Evolutionary conservation across 2,113 vertebrate species (phyloP), one percentile per base, ranked within the genome.

Genomic region (Lagopus leucura): DNA sequence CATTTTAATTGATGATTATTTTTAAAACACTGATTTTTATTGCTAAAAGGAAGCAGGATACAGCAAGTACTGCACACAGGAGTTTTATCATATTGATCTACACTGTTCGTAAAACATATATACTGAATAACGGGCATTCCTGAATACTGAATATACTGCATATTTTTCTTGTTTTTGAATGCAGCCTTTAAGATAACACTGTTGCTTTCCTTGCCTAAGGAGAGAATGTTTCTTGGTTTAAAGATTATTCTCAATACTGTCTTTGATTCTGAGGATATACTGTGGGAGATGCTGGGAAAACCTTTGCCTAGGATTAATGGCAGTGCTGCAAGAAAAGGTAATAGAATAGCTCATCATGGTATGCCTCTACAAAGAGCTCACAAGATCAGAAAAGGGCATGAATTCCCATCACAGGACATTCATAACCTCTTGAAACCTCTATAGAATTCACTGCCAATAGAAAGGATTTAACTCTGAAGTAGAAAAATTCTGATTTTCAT

Each of bases 281-380:
- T 10, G 11, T 47, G 17, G 42, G 34, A 60, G 42, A 12, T 43
- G 10, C 21, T n/a, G 60, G 22, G 17, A 36, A 61, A 20, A 8
- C 11, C 20, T n/a, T 4, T 36, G 30, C 10, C 38, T 7, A 20
- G 6, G 11, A 17, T 32, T 58, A 25, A 24, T 47, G 32, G 9
- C 8, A 45, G 42, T 34, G 45, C 18, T 36, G 12, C 42, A 14
- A 47, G 60, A 63, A 63, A 63, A 27, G 60, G 10, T 25, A 27
- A 27, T 63, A 38, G 38, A 63, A 63, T 15, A 36, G 24, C 24
- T 34, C 16, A 18, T 63, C 16, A 38, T 25, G 7, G 10, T 64
- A 90, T 28, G 0, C 1, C 2, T 71, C n/a, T 58, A 6, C 7
- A 48, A 70, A 42, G 13, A 43, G 3, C 2, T 1, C 4, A n/a